Percentiles rank a stretch among this genome's conserved stretches.
Evolutionary conservation across 2,888 invertebrate species (phyloP).

Genomic region (Lycia hirtaria): DNA sequence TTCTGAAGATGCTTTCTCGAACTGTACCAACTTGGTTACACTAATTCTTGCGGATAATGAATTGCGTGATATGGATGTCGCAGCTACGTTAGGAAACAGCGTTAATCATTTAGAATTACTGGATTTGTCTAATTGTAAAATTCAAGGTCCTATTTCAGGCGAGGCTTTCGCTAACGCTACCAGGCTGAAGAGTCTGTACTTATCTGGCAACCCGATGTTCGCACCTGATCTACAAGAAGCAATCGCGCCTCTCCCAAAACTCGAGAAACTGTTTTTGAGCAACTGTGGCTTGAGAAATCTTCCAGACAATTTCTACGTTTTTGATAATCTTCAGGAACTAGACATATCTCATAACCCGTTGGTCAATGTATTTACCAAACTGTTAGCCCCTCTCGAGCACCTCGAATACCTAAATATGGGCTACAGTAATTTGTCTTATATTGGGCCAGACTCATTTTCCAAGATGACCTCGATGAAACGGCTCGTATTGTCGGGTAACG

Average conservation of each 20-base stretch:
- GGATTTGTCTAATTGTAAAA: constrained; percentile 89
- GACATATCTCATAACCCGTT: constrained; percentile 90
- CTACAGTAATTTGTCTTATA: constrained; percentile 88
- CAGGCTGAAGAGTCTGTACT: constrained; percentile 86
- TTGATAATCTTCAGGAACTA: constrained; percentile 87
- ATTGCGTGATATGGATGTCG: constrained; percentile 87
- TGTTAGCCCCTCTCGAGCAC: constrained; percentile 87
- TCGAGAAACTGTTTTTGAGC: constrained; percentile 88
- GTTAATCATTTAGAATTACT: constrained; percentile 87
- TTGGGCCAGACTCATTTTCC: constrained; percentile 88
- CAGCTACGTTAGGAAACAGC: constrained; percentile 87
- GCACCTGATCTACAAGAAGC: constrained; percentile 88
- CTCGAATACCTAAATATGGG: constrained; percentile 90
- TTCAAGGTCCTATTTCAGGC: constrained; percentile 88
- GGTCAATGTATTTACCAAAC: constrained; percentile 87
- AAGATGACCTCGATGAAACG: constrained; percentile 88
- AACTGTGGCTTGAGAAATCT: constrained; percentile 87
- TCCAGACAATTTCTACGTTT: constrained; percentile 88
- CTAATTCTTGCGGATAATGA: constrained; percentile 88
- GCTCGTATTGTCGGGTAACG: constrained; percentile 89
- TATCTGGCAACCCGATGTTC: constrained; percentile 89
- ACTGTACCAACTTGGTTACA: constrained; percentile 87
- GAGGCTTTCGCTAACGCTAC: constrained; percentile 89
- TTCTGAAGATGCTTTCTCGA: constrained; percentile 87
- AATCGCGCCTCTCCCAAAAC: constrained; percentile 86